Base-by-base conservation (phyloP, 1,140 invertebrate genomes). In the Aphaenogaster ashmeadi region DNA sequence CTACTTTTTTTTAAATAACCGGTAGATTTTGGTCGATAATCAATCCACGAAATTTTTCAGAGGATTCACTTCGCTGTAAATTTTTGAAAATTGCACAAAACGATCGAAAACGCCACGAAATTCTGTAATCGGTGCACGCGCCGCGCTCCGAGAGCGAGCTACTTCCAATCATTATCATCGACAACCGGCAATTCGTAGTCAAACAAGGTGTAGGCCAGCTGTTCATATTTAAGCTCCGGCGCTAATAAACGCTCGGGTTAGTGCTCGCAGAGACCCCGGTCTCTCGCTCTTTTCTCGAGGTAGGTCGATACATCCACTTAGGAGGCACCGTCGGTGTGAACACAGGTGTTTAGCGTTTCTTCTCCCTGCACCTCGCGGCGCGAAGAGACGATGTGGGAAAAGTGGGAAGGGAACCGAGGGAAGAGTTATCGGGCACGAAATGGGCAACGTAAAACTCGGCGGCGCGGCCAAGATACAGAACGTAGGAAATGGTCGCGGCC, bases 271-370 rank as follows among this genome's bases (percentile, higher is more conserved):
- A 72, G 33, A 44, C 13, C 44, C n/a, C 36, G 75, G 54, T 64
- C 67, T 79, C 66, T 80, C 33, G 7, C 8, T 75, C 69, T 84
- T 87, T 67, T n/a, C 27, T 56, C 75, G 36, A 77, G 75, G 36
- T 90, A 77, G 52, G 69, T 71, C 69, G 80, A 80, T 54, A 81
- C 89, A 38, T 44, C 69, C 41, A 87, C n/a, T 89, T 89, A 86
- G 88, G 36, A 77, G 52, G 71, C 41, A 58, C 33, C 47, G 33
- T 9, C 50, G 56, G 50, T 87, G 89, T 89, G 52, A 71, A 47
- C 88, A 89, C 78, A 89, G 78, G 86, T 79, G 89, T 90, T 90
- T 90, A 90, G 85, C 89, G 50, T 64, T 21, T 52, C 33, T 18
- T 67, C 21, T 36, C 21, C 36, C 38, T 62, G 13, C 27, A 4